These are phyloP conservation scores for Centruroides vittatus DNA, from an alignment of 1,140 invertebrate genomes.

Conservation along the genomic window DNA sequence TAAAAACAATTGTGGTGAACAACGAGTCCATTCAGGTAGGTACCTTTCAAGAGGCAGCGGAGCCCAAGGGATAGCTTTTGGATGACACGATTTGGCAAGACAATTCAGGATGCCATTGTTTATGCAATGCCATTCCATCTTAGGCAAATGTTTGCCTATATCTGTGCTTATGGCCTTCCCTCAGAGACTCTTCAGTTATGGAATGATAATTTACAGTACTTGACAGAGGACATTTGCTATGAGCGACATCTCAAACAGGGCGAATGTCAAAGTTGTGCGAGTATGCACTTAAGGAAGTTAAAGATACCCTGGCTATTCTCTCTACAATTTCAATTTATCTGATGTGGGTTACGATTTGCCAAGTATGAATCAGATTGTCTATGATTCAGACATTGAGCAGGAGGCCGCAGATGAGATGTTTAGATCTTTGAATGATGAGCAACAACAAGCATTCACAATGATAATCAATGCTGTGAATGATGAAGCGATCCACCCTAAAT, in stretches of 20 bases:
- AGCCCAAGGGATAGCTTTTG: background rate
- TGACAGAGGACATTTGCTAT: background rate
- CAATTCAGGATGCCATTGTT: background rate
- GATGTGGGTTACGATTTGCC: background rate
- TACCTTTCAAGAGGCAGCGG: background rate
- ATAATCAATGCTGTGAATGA: background rate
- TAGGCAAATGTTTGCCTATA: background rate
- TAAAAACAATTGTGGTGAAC: conserved; percentile 12
- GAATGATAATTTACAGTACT: background rate
- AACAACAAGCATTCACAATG: background rate
- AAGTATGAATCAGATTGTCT: no score
- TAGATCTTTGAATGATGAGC: background rate
- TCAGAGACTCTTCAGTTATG: background rate
- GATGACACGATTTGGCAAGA: background rate
- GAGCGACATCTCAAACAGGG: no score
- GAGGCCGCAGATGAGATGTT: no score
- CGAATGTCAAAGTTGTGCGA: background rate
- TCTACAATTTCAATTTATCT: background rate
- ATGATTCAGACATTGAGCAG: no score
- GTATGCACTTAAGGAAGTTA: background rate
- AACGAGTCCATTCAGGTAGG: background rate
- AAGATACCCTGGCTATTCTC: background rate
- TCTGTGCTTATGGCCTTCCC: background rate
- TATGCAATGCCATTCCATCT: background rate
- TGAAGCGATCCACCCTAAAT: background rate